Base-by-base conservation (phyloP, 2,113 vertebrate genomes). In the Hymenochirus boettgeri region DNA sequence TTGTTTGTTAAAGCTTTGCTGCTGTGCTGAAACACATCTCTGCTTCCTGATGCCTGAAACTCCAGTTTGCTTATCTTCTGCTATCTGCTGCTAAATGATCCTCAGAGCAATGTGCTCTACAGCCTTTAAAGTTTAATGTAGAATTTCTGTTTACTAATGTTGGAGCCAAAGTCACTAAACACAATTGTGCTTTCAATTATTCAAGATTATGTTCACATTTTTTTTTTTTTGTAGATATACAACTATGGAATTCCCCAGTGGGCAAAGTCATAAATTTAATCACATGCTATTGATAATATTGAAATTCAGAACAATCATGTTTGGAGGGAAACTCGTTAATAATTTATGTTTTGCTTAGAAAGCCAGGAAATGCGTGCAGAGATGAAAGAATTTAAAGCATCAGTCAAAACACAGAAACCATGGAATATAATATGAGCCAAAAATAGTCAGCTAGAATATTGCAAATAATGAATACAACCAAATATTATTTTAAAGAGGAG, bases 81-180 rank as follows among this genome's bases (percentile, higher is more conserved):
- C 33, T 60, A 45, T 69, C 56, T 60, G 18, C 54, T 35, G 56
- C 47, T 69, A 69, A 69, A 69, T 50, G 65, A 69, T 48, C 55
- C 65, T 21, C 56, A 45, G 48, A 59, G 56, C 55, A 42, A 69
- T 26, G 23, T 24, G n/a, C 57, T 53, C 23, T 27, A 53, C 52
- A 47, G 33, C 54, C 65, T 69, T 69, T 69, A 69, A 69, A 69
- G 57, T 69, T 69, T 69, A 69, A 69, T 69, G 65, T 69, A 29
- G 57, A 69, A 60, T 53, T 53, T 22, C 56, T 60, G 57, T 69
- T 69, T 69, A 69, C 47, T 45, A 45, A 67, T 60, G 65, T 67
- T 67, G 42, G 33, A 37, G 31, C 47, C 45, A 25, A 69, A 69
- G 25, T 52, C 64, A 59, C 55, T 59, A 67, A 69, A 69, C 65